A percentile compares a stretch with the other conserved stretches of the same genome.
Evolutionary conservation across 2,888 invertebrate species (phyloP).

Genomic region (Heterodera filipjevi): DNA sequence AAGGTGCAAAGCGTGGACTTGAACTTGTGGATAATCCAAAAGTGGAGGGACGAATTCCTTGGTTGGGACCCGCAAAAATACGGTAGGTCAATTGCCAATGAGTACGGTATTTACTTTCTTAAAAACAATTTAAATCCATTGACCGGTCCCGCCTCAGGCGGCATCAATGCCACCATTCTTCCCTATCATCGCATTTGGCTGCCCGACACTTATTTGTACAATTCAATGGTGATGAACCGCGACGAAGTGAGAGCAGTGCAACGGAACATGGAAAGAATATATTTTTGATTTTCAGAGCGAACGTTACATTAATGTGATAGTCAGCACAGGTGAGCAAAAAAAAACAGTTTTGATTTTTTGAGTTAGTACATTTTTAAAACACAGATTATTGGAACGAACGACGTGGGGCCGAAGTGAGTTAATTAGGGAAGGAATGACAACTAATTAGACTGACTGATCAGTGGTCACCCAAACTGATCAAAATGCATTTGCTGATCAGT

Average conservation of each 20-base stretch:
- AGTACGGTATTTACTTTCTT: neutral
- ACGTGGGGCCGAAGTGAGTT: conserved; percentile 58
- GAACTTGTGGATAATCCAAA: conserved; percentile 64
- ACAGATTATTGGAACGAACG: conserved; percentile 57
- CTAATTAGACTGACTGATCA: neutral
- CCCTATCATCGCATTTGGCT: conserved; percentile 62
- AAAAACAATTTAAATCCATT: neutral
- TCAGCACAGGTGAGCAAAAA: conserved; percentile 46
- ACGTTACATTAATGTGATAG: conserved; percentile 62
- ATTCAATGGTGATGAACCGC: conserved; percentile 61
- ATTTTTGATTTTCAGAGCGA: conserved; percentile 44
- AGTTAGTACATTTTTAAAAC: neutral
- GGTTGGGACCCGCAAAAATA: conserved; percentile 63
- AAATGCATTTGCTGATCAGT: neutral
- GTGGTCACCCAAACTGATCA: neutral
- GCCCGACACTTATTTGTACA: conserved; percentile 55
- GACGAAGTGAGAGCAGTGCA: conserved; percentile 46
- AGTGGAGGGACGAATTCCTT: conserved; percentile 61
- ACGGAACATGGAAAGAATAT: neutral
- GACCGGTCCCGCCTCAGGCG: conserved; percentile 9
- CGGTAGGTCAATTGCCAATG: conserved; percentile 42
- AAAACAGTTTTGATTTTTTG: neutral
- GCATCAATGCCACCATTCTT: conserved; percentile 61
- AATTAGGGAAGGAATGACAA: neutral
- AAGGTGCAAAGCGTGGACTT: conserved; percentile 63